Percentiles rank a stretch among this genome's conserved stretches.
Conservation (phyloP, 2,797 vertebrate genomes). For the Poecilia gillii region DNA sequence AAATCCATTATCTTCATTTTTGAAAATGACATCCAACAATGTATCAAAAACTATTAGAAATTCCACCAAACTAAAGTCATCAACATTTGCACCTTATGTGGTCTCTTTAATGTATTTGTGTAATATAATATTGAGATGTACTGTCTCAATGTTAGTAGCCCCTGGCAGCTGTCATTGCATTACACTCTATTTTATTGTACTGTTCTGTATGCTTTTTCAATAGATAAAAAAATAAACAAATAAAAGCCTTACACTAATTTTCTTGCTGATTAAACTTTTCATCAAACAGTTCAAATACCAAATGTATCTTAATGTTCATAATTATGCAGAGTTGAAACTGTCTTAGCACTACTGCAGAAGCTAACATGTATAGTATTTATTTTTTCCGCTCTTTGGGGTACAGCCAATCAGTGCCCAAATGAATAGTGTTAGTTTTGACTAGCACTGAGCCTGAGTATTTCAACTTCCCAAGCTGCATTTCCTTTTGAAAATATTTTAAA, state of each 20-base stretch:
- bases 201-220: no score
- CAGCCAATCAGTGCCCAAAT: background rate
- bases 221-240: no score
- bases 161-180: no score
- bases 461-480: background rate
- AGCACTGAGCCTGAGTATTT: background rate
- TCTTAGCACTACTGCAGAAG: background rate
- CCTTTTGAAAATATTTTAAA: background rate
- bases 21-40: background rate
- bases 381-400: background rate
- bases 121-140: no score
- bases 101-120: no score
- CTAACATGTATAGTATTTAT: background rate
- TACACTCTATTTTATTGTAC: no score
- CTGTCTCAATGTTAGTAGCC: no score
- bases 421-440: background rate
- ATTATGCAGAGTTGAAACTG: background rate
- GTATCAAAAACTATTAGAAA: no score
- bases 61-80: no score
- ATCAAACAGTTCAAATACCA: background rate
- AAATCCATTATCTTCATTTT: background rate
- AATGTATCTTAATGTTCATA: background rate
- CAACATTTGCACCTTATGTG: no score
- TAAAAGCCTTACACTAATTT: background rate
- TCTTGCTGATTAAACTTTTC: background rate